phyloP scores from a whole-genome alignment of 2,888 invertebrate genomes.

The Lycophotia porphyrea region DNA sequence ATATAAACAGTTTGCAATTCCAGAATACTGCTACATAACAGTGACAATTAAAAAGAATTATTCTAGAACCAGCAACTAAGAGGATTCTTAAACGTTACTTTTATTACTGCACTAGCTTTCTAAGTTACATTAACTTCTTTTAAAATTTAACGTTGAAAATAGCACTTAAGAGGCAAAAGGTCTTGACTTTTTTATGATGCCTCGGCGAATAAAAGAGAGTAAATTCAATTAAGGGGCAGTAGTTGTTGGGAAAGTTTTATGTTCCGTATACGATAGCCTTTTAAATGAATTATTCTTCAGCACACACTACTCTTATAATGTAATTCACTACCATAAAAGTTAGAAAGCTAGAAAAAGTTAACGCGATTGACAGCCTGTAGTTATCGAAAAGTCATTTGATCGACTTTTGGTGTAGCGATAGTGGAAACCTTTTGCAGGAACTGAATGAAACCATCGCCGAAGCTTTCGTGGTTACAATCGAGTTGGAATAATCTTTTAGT shows the following conservation, averaged over 20 bases:
- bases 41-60: slow-evolving; percentile 48
- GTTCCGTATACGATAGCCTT: slow-evolving; percentile 24
- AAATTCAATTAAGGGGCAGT: slow-evolving; percentile 55
- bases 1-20: slow-evolving; percentile 18
- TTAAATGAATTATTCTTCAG: slow-evolving; percentile 31
- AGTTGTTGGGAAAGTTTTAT: slow-evolving; percentile 40
- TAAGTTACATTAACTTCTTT: slow-evolving; percentile 54
- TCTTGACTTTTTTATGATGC: slow-evolving; percentile 59
- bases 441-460: not conserved
- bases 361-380: slow-evolving; percentile 1
- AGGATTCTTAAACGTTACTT: slow-evolving; percentile 41
- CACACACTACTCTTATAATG: not conserved
- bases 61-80: slow-evolving; percentile 17
- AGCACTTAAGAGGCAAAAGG: slow-evolving; percentile 48
- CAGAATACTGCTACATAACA: slow-evolving; percentile 20
- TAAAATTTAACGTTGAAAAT: slow-evolving; percentile 52
- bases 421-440: slow-evolving; percentile 8
- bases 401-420: slow-evolving; percentile 23
- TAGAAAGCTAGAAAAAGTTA: slow-evolving; percentile 1
- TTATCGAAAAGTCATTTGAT: slow-evolving; percentile 17
- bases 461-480: not conserved
- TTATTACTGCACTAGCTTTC: slow-evolving; percentile 52
- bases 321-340: slow-evolving; percentile 13
- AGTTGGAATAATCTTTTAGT: not conserved
- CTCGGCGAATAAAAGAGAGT: slow-evolving; percentile 45